phyloP scores from a whole-genome alignment of 2,888 invertebrate genomes.

The Arrhopalites spinosus region DNA sequence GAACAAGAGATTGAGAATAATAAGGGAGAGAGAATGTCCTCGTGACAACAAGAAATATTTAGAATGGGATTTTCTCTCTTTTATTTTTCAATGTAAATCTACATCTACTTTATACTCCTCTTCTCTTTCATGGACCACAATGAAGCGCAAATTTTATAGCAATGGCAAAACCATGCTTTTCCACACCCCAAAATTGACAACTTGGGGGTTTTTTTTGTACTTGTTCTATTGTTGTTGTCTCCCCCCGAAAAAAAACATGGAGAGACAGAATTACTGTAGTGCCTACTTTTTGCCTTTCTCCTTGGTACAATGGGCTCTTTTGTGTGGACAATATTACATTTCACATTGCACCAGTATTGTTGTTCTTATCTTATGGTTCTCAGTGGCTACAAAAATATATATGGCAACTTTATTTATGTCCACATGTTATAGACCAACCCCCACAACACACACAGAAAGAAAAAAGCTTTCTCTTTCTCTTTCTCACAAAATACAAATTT shows the following conservation, averaged over 20 bases:
- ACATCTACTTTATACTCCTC: neutral
- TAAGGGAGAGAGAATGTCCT: neutral
- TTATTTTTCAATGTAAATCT: conserved; percentile 19
- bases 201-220: neutral
- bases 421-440: neutral
- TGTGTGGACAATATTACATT: neutral
- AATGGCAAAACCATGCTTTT: neutral
- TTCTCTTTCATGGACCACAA: neutral
- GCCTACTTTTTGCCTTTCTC: neutral
- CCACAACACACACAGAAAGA: neutral
- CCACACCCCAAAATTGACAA: conserved; percentile 9
- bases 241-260: no score
- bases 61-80: neutral
- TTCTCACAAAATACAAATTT: no score
- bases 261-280: neutral
- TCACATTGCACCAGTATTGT: neutral
- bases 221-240: neutral
- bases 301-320: neutral
- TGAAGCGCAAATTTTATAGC: conserved; percentile 16
- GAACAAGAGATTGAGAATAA: neutral
- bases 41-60: neutral
- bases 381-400: neutral
- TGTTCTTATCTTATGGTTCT: neutral
- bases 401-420: neutral
- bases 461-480: neutral